Conservation (phyloP, 2,113 vertebrate species). For the Melanotaenia duboulayi region DNA sequence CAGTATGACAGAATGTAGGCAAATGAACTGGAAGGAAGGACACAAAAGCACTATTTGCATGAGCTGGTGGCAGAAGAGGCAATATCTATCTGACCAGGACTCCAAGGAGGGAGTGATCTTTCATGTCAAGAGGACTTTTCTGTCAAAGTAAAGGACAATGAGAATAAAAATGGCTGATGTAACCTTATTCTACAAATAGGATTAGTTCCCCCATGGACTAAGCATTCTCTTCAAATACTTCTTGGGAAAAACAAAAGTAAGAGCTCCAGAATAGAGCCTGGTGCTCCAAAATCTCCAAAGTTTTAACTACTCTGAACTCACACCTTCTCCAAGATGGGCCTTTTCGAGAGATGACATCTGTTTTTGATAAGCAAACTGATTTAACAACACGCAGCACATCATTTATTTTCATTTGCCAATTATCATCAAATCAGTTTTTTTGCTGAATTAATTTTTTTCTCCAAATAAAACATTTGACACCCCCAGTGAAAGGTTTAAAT, state of each 20-base stretch:
- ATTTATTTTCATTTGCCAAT: background rate
- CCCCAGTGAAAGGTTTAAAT: background rate
- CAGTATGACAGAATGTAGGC: slow-evolving; percentile 23
- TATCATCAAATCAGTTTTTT: slow-evolving; percentile 4
- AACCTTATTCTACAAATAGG: slow-evolving; percentile 13
- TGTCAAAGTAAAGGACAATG: background rate
- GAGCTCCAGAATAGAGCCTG: slow-evolving; percentile 1
- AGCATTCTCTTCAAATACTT: slow-evolving; percentile 45
- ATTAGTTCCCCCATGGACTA: slow-evolving; percentile 27
- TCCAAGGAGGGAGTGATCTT: background rate
- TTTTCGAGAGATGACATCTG: background rate
- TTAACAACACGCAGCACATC: background rate
- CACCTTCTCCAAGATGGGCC: background rate
- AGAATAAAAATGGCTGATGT: slow-evolving; percentile 3
- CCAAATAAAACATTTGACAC: slow-evolving; percentile 2
- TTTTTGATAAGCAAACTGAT: background rate
- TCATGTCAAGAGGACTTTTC: background rate
- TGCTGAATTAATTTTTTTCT: background rate
- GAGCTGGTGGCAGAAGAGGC: slow-evolving; percentile 20
- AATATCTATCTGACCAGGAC: slow-evolving; percentile 29
- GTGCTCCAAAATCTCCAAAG: slow-evolving; percentile 3
- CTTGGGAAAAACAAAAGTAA: slow-evolving; percentile 9
- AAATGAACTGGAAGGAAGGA: slow-evolving; percentile 27
- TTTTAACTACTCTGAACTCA: slow-evolving; percentile 9
- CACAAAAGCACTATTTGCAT: slow-evolving; percentile 36